phyloP scores from a whole-genome alignment of 2,888 invertebrate genomes.

The Zelleria hepariella region DNA sequence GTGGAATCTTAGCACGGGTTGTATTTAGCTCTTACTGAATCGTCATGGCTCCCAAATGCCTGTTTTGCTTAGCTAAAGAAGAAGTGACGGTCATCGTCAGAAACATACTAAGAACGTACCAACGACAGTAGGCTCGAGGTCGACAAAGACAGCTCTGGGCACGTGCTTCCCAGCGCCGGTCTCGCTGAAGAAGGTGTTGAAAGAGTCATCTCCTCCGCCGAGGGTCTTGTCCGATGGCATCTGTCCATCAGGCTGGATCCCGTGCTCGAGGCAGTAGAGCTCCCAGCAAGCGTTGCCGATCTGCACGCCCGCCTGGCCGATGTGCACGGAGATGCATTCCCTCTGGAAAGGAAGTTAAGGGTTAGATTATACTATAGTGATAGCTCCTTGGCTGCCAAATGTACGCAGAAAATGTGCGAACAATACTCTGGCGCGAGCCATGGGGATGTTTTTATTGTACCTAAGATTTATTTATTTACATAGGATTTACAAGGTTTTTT shows the following conservation, averaged over 20 bases:
- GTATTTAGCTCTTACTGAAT: no score
- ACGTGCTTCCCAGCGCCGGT: constrained; percentile 87
- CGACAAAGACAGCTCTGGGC: constrained; percentile 90
- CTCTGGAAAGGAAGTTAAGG: constrained; percentile 61
- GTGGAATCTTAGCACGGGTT: no score
- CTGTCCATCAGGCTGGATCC: constrained; percentile 88
- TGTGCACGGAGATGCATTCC: constrained; percentile 90
- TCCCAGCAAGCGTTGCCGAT: constrained; percentile 93
- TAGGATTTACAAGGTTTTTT: no score
- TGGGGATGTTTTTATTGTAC: no score
- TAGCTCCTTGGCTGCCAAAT: background rate
- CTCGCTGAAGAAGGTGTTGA: constrained; percentile 85
- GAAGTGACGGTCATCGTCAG: background rate
- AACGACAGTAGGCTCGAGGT: constrained; percentile 94
- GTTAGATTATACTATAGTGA: background rate
- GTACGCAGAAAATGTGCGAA: background rate
- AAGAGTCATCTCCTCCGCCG: constrained; percentile 82
- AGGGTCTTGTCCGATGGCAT: constrained; percentile 87
- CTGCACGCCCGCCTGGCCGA: constrained; percentile 89
- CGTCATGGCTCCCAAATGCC: no score
- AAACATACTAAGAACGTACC: constrained; percentile 65
- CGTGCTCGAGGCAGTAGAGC: constrained; percentile 86
- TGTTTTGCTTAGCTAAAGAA: no score
- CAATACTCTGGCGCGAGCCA: no score
- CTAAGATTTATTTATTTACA: no score